These are phyloP conservation scores for Xenops minutus DNA, from an alignment of 2,797 vertebrate species.

Conservation along the genomic window DNA sequence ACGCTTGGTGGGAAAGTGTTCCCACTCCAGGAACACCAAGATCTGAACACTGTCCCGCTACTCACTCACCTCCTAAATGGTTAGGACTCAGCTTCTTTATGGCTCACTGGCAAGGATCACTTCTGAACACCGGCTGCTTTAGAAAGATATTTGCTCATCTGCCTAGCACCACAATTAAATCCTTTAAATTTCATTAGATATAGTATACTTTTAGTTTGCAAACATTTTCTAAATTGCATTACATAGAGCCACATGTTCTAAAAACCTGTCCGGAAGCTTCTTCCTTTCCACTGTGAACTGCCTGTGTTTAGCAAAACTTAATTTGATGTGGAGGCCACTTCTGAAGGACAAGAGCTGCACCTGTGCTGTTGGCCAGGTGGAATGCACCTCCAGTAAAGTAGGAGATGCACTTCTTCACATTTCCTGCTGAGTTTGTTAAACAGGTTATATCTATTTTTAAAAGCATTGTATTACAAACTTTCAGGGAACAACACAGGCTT, in stretches of 20 bases:
- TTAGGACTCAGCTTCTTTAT: not conserved
- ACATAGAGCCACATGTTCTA: rapidly evolving
- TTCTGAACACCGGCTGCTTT: not conserved
- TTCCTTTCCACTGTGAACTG: not conserved
- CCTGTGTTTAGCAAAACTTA: slow-evolving; percentile 14
- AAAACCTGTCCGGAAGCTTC: not conserved
- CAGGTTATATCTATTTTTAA: slow-evolving; percentile 73
- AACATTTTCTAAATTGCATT: not conserved
- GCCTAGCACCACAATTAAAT: not conserved
- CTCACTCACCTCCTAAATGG: not conserved
- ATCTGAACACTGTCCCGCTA: not conserved
- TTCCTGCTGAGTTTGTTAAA: slow-evolving; percentile 71
- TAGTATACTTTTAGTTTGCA: not conserved
- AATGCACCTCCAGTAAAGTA: slow-evolving; percentile 68
- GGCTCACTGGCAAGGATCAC: not conserved
- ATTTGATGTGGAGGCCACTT: slow-evolving; percentile 54
- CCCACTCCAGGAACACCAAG: not conserved
- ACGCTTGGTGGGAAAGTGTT: rapidly evolving
- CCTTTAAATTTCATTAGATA: not conserved
- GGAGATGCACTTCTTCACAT: slow-evolving; percentile 66
- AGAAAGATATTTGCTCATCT: not conserved
- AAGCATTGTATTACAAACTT: slow-evolving; percentile 37
- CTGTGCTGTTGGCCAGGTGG: slow-evolving; percentile 64
- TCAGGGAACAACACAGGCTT: slow-evolving; percentile 20
- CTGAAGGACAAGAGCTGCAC: slow-evolving; percentile 53